These are phyloP conservation scores for Macropus fuliginosus DNA, from an alignment of 2,797 vertebrate species.

Conservation along the genomic window DNA sequence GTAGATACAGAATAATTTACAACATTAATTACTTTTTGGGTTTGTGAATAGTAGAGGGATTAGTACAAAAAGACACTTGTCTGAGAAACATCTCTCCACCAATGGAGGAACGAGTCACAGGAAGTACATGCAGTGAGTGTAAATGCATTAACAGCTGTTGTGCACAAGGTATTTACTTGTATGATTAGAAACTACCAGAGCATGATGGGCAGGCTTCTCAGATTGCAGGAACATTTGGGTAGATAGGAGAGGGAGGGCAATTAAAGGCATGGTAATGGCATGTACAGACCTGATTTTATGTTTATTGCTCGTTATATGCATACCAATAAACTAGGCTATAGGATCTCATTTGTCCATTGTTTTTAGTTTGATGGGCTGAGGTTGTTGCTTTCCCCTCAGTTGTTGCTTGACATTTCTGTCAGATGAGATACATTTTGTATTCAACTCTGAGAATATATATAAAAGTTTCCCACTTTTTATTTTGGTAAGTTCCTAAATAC, in stretches of 20 bases:
- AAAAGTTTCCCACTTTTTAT: conserved; percentile 77
- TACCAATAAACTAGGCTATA: conserved; percentile 35
- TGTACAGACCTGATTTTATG: conserved; percentile 46
- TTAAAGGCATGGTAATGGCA: conserved; percentile 35
- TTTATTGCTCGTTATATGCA: conserved; percentile 55
- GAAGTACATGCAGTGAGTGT: conserved; percentile 56
- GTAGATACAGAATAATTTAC: conserved; percentile 78
- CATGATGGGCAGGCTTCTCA: conserved; percentile 44
- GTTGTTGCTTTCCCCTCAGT: conserved; percentile 45
- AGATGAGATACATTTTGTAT: conserved; percentile 71
- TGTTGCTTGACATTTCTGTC: conserved; percentile 68
- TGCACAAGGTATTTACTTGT: not conserved
- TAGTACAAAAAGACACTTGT: conserved; percentile 71
- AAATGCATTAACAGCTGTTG: conserved; percentile 27
- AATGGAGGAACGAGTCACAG: conserved; percentile 67
- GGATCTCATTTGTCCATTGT: conserved; percentile 33
- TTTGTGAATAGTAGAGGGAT: conserved; percentile 51
- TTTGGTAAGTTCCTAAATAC: conserved; percentile 75
- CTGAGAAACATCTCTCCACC: conserved; percentile 58
- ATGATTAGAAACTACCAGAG: conserved; percentile 11
- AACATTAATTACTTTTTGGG: conserved; percentile 78
- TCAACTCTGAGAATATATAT: conserved; percentile 74
- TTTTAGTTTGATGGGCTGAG: conserved; percentile 24
- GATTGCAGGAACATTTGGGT: conserved; percentile 32
- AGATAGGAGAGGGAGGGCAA: conserved; percentile 30